These are phyloP conservation scores for Macrostomum lignano DNA, from an alignment of 1,140 invertebrate genomes.

Conservation along the genomic window DNA sequence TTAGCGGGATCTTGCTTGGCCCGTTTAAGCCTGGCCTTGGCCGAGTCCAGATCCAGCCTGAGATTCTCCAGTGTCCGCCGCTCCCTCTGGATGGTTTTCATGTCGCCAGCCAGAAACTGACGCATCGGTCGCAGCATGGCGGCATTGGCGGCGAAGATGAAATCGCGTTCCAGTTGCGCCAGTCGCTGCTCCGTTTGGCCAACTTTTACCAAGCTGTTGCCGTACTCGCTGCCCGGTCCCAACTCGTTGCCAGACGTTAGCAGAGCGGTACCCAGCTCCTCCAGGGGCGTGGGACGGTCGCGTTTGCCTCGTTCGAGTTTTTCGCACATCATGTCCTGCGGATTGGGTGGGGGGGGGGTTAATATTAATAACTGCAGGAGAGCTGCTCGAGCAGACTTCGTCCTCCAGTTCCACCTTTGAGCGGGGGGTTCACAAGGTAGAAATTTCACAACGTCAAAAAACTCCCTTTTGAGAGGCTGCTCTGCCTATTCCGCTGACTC, in stretches of 20 bases:
- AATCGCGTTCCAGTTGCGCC: constrained; percentile 58
- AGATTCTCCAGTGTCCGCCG: constrained; percentile 32
- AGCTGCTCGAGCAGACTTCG: too few species aligned
- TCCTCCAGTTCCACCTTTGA: too few species aligned
- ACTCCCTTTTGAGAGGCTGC: too few species aligned
- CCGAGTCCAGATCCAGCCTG: constrained; percentile 61
- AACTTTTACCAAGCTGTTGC: constrained; percentile 56
- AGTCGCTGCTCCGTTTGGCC: constrained; percentile 59
- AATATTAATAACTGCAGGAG: too few species aligned
- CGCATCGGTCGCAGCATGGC: constrained; percentile 57
- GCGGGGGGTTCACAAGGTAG: too few species aligned
- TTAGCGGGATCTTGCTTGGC: constrained; percentile 39
- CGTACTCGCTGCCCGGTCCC: constrained; percentile 55
- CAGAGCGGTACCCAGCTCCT: constrained; percentile 61
- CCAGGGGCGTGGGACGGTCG: constrained; percentile 50
- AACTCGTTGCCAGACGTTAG: constrained; percentile 71
- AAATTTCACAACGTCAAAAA: too few species aligned
- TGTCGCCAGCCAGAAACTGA: constrained; percentile 72
- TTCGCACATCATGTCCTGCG: constrained; percentile 62
- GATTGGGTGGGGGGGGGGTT: too few species aligned
- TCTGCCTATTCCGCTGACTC: too few species aligned
- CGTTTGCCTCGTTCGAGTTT: constrained; percentile 60
- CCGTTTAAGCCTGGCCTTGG: constrained; percentile 53
- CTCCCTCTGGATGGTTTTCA: constrained; percentile 61
- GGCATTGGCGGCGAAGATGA: constrained; percentile 45